Percentiles rank a stretch among this genome's conserved stretches.
Conservation (phyloP, 2,113 vertebrate genomes). For the Halcyon malimbica region DNA sequence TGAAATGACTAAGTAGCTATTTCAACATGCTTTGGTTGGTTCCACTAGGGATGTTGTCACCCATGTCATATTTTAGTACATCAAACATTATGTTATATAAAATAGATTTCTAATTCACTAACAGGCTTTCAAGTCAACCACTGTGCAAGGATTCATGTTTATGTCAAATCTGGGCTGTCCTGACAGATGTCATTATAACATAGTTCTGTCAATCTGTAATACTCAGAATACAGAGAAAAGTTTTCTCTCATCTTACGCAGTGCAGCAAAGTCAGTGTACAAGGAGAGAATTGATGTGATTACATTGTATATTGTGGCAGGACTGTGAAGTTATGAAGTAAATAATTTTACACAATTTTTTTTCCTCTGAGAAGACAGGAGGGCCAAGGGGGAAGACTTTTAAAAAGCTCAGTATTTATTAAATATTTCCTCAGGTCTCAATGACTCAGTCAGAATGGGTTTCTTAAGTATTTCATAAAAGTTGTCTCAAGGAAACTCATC, state of each 20-base stretch:
- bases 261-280: not conserved
- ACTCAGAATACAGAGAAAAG: not conserved
- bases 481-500: not conserved
- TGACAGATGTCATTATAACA: not conserved
- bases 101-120: conserved; percentile 5
- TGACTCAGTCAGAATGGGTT: not conserved
- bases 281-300: not conserved
- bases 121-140: not conserved
- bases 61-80: not conserved
- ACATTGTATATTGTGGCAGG: not conserved
- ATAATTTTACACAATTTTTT: conserved; percentile 4
- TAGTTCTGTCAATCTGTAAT: not conserved
- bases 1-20: not conserved
- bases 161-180: not conserved
- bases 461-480: not conserved
- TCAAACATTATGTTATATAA: not conserved
- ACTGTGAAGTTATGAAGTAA: not conserved
- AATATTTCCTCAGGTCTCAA: not conserved
- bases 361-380: not conserved
- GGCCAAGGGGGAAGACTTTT: not conserved
- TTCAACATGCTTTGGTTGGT: not conserved
- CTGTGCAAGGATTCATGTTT: not conserved
- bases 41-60: not conserved
- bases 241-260: not conserved
- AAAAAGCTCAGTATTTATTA: not conserved